phyloP scores from a whole-genome alignment of 2,797 vertebrate genomes.

The Phalanger gymnotis region DNA sequence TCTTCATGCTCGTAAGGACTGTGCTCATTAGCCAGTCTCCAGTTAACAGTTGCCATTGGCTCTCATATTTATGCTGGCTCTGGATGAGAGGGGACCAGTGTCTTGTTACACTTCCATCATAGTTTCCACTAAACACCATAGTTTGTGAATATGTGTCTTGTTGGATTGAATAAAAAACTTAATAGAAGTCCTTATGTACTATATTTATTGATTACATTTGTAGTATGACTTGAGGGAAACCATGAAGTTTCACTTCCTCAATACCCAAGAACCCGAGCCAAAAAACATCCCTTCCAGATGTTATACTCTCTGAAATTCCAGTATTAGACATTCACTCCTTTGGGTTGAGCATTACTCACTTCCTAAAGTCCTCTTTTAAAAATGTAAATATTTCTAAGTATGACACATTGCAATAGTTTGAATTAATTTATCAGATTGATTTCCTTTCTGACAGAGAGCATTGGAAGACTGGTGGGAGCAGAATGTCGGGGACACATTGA shows the following conservation, averaged over 20 bases:
- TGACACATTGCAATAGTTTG: not conserved
- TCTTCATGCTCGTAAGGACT: not conserved
- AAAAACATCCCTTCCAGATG: not conserved
- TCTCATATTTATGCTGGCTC: not conserved
- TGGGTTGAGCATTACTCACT: not conserved
- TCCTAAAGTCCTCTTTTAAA: not conserved
- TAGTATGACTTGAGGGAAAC: not conserved
- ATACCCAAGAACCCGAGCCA: not conserved
- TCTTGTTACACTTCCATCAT: not conserved
- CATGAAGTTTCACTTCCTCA: not conserved
- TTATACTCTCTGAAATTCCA: not conserved
- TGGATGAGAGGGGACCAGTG: not conserved
- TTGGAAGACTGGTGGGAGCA: not conserved
- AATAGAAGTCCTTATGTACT: not conserved
- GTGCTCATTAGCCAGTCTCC: not conserved
- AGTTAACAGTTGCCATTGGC: not conserved
- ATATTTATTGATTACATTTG: not conserved
- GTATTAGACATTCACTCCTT: not conserved
- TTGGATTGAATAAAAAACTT: slow-evolving; percentile 8
- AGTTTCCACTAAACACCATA: slow-evolving; percentile 19
- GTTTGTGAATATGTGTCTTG: not conserved
- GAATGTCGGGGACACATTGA: not conserved
- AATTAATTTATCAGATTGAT: not conserved
- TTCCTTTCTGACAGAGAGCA: not conserved
- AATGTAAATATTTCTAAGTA: not conserved